These are phyloP conservation scores for Oegoconia quadripuncta DNA, from an alignment of 2,888 invertebrate species.

Conservation along the genomic window DNA sequence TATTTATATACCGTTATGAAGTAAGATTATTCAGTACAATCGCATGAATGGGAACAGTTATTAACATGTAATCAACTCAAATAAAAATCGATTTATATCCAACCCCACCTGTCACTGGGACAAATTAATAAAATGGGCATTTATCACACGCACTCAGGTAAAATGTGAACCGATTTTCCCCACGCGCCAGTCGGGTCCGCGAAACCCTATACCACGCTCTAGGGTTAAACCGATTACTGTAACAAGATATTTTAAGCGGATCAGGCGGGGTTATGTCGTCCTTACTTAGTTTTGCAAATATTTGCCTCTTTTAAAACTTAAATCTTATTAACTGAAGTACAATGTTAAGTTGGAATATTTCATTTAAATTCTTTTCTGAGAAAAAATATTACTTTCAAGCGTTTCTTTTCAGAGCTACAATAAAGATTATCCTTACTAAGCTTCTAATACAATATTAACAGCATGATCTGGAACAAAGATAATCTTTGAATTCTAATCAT, in stretches of 20 bases:
- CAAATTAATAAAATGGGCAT: conserved; percentile 30
- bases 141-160: conserved; percentile 39
- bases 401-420: too few relatives aligned
- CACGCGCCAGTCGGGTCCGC: conserved; percentile 21
- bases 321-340: background rate
- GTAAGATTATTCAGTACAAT: too few relatives aligned
- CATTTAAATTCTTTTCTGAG: too few relatives aligned
- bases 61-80: background rate
- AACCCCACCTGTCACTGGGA: conserved; percentile 18
- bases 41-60: too few relatives aligned
- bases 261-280: conserved; percentile 30
- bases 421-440: background rate
- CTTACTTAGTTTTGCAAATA: conserved; percentile 25
- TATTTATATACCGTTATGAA: too few relatives aligned
- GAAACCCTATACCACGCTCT: conserved; percentile 35
- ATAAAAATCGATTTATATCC: background rate
- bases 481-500: conserved; percentile 7
- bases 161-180: conserved; percentile 48
- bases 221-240: conserved; percentile 66
- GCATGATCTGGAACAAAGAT: too few relatives aligned
- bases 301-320: conserved; percentile 5
- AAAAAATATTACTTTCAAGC: too few relatives aligned
- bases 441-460: background rate
- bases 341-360: background rate
- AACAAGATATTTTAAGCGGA: conserved; percentile 68